Percentiles rank a stretch among this genome's conserved stretches.
These are phyloP conservation scores for Alosa sapidissima DNA, from an alignment of 2,797 vertebrate genomes.

Conservation along the genomic window DNA sequence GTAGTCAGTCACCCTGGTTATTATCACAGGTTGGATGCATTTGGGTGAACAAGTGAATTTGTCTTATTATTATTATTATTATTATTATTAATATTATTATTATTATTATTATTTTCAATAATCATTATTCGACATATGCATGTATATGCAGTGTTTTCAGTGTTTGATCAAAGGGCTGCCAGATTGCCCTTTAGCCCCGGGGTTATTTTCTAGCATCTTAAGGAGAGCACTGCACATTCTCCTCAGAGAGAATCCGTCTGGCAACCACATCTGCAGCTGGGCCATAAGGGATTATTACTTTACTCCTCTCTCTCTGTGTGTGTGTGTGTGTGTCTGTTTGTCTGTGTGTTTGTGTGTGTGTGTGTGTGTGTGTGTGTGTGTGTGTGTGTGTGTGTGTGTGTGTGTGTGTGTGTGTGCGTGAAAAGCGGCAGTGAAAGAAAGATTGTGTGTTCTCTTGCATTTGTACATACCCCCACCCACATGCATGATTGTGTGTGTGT, in stretches of 20 bases:
- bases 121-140: too few species aligned
- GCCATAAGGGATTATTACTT: not conserved
- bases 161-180: not conserved
- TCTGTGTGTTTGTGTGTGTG: not conserved
- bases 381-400: too few species aligned
- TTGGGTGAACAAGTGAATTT: too few species aligned
- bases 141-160: not conserved
- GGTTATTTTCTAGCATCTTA: not conserved
- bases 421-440: not conserved
- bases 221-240: not conserved
- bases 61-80: too few species aligned
- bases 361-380: not conserved
- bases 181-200: not conserved
- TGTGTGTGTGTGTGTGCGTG: not conserved
- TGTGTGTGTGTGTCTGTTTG: not conserved
- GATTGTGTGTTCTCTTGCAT: not conserved
- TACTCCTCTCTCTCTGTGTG: not conserved
- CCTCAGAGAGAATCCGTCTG: not conserved
- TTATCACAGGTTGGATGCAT: too few species aligned
- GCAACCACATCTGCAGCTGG: too few species aligned
- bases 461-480: not conserved
- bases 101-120: too few species aligned
- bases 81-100: too few species aligned
- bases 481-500: too few species aligned
- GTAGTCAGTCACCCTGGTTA: too few species aligned